Percentiles rank a stretch among this genome's conserved stretches.
Evolutionary conservation across 2,888 invertebrate species (phyloP).

Genomic region (Synanthedon tipuliformis): DNA sequence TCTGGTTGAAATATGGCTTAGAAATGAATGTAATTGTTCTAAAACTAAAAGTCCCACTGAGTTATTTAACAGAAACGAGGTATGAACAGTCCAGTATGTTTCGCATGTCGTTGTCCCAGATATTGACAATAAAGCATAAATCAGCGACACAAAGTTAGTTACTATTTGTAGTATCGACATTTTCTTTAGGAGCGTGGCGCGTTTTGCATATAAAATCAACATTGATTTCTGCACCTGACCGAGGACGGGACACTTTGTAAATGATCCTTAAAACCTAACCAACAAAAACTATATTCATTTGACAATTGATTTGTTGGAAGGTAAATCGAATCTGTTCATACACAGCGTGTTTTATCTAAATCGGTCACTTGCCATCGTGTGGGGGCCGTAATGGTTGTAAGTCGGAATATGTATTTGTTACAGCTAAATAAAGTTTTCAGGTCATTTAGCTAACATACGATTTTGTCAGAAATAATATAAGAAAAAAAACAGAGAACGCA

Average conservation of each 20-base stretch:
- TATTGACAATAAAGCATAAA: constrained; percentile 34
- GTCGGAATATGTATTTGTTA: constrained; percentile 38
- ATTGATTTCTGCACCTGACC: constrained; percentile 7
- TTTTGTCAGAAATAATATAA: too few species aligned
- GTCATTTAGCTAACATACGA: too few species aligned
- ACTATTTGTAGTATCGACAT: constrained; percentile 41
- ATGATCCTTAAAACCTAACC: neutral
- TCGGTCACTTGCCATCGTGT: constrained; percentile 51
- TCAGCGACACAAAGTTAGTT: constrained; percentile 25
- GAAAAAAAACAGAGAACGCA: too few species aligned
- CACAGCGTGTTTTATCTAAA: constrained; percentile 42
- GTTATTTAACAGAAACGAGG: neutral
- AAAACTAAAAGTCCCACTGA: too few species aligned
- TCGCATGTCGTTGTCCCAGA: constrained; percentile 32
- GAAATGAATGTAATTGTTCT: too few species aligned
- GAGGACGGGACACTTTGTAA: neutral
- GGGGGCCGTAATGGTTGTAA: constrained; percentile 41
- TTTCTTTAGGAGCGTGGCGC: constrained; percentile 27
- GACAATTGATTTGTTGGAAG: constrained; percentile 3
- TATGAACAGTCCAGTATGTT: constrained; percentile 9
- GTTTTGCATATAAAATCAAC: constrained; percentile 31
- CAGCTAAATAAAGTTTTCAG: constrained; percentile 13
- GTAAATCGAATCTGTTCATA: constrained; percentile 14
- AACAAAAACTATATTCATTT: neutral
- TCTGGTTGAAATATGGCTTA: too few species aligned